These are phyloP conservation scores for Nemoura dubitans DNA, from an alignment of 2,888 invertebrate genomes.

Conservation along the genomic window DNA sequence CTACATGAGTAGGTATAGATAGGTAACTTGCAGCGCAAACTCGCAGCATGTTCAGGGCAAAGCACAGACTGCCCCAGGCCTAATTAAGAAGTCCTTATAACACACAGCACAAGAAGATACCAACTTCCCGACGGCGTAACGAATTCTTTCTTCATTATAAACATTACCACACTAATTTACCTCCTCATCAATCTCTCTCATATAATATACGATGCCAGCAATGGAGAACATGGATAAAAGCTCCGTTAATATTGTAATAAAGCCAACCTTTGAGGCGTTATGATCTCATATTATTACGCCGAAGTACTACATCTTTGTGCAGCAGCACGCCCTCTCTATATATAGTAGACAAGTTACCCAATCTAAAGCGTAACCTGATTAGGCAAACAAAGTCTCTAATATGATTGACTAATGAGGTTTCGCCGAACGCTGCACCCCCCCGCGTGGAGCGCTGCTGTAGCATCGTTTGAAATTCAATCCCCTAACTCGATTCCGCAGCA, in stretches of 20 bases:
- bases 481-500: conserved; percentile 8
- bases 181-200: conserved; percentile 28
- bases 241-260: conserved; percentile 19
- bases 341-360: neutral
- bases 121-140: neutral
- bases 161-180: conserved; percentile 15
- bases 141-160: conserved; percentile 21
- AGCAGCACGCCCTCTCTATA: neutral
- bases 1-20: too few relatives aligned
- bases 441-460: neutral
- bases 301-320: neutral
- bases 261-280: neutral
- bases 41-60: neutral
- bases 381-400: neutral
- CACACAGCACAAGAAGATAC: neutral
- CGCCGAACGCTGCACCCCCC: neutral
- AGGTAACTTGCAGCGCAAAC: neutral
- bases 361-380: conserved; percentile 9
- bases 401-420: conserved; percentile 14
- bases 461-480: conserved; percentile 5
- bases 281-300: neutral
- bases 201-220: neutral
- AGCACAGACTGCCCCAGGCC: neutral
- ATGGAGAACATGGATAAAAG: neutral
- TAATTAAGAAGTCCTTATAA: neutral